phyloP scores from a whole-genome alignment of 1,140 invertebrate genomes.

The Triops cancriformis region DNA sequence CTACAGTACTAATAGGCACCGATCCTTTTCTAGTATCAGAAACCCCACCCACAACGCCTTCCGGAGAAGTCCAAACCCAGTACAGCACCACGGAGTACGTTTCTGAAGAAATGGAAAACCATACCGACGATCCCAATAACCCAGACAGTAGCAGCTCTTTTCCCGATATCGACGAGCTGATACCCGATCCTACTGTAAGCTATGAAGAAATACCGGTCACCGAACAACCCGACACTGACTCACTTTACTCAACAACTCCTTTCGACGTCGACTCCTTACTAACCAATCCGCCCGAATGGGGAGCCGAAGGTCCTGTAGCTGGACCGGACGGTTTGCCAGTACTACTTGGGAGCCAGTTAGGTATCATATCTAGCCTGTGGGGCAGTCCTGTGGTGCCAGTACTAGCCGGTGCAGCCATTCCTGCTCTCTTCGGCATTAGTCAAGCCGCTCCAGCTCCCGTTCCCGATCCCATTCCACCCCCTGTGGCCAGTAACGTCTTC shows the following conservation, averaged over 20 bases:
- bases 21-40: too few relatives aligned
- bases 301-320: not conserved
- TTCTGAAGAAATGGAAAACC: too few relatives aligned
- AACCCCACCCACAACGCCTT: too few relatives aligned
- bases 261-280: not conserved
- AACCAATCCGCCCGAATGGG: not conserved
- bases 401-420: not conserved
- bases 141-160: not conserved
- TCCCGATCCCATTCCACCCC: not conserved
- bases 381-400: not conserved
- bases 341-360: not conserved
- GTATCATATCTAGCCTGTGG: too few relatives aligned
- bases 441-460: not conserved
- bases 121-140: too few relatives aligned
- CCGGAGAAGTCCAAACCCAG: too few relatives aligned
- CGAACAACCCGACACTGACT: not conserved
- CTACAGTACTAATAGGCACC: too few relatives aligned
- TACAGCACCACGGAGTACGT: too few relatives aligned
- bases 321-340: not conserved
- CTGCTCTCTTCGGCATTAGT: not conserved
- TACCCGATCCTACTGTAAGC: not conserved
- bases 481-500: not conserved
- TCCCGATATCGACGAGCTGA: not conserved
- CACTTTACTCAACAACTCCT: not conserved
- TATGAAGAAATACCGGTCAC: not conserved